Base-by-base conservation (phyloP, 2,888 invertebrate species). In the Lycaena phlaeas region DNA sequence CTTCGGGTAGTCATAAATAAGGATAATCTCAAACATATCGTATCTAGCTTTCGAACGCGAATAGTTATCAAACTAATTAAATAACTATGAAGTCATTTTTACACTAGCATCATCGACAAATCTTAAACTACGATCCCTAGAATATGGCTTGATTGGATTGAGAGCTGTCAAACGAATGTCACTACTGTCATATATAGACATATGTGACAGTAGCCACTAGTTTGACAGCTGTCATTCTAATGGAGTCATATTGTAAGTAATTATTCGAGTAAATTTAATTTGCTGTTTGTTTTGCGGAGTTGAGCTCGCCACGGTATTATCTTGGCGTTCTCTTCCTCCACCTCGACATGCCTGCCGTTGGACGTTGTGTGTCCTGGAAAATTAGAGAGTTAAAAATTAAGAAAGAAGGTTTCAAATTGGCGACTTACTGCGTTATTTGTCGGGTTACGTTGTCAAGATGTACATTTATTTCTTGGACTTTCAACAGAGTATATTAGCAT, bases 281-380 rank as follows among this genome's bases (percentile, higher is more conserved):
- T 94, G 85, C 95, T 95, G 73, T 95, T 95, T 10, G 95, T 95
- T 76, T 95, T 95, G 63, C 95, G 88, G 36, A 95, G 82, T 61
- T 95, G 94, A 18, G 95, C 94, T 58, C 95, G 87, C 95, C 95
- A 95, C 1, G 95, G 95, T 46, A 95, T 95, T 39, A 94, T 93
- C 58, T 89, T 89, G 22, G 89, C 86, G 43, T 81, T 87, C 47
- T 89, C 90, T 27, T 88, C 87, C 41, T 86, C 85, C 14, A 86
- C 79, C 14, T 85, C 79, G 4, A 85, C 78, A 44, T 74, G 71
- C 49, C 72, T 74, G 12, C 84, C 81, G 51, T 79, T 78, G 46
- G 57, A 56, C 48, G 57, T 64, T 45, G 66, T 65, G 54, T 73
- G 74, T 53, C 75, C 82, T 81, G 70, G 0, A 59, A 64, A 42